Base-by-base conservation (phyloP, 2,113 vertebrate genomes). In the Ictalurus furcatus region DNA sequence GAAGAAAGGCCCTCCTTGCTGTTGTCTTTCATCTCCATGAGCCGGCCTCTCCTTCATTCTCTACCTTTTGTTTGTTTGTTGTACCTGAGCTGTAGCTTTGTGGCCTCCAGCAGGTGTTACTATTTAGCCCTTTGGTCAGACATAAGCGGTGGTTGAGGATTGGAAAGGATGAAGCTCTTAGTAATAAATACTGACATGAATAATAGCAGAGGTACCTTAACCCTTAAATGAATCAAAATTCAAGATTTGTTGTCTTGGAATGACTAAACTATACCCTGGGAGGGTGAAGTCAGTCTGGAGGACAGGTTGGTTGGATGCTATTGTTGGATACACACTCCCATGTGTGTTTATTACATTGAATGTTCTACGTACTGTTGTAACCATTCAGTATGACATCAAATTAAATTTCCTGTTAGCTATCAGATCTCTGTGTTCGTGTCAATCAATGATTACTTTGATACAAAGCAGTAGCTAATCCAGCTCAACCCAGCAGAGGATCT, bases 21-120 rank as follows among this genome's bases (percentile, higher is more conserved):
- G 92, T 88, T 88, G 89, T 95, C 94, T 95, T 95, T 96, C 92
- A 96, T 95, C 92, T 95, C 89, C 89, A 90, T 71, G 82, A 94
- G 90, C 93, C 90, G 90, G 92, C 92, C 93, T 91, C 82, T 90
- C 91, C 91, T 84, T 91, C 91, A 93, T 90, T 89, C 85, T 88
- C 34, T 85, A 90, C 88, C 92, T 93, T 94, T 93, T 92, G 90
- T 94, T 91, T 91, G 90, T 92, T 92, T 92, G 88, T 90, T 93
- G 84, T 92, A 92, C 91, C 92, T 91, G 92, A 87, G 91, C 90
- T 90, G 90, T 89, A 94, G 90, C 91, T 92, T 90, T 92, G 88
- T 90, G 90, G 89, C 87, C 89, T 90, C 59, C 84, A 90, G 90
- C 92, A 92, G 91, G 91, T 91, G 92, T 92, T 91, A 91, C 88